phyloP scores from a whole-genome alignment of 2,888 invertebrate genomes.

The Cancer borealis region DNA sequence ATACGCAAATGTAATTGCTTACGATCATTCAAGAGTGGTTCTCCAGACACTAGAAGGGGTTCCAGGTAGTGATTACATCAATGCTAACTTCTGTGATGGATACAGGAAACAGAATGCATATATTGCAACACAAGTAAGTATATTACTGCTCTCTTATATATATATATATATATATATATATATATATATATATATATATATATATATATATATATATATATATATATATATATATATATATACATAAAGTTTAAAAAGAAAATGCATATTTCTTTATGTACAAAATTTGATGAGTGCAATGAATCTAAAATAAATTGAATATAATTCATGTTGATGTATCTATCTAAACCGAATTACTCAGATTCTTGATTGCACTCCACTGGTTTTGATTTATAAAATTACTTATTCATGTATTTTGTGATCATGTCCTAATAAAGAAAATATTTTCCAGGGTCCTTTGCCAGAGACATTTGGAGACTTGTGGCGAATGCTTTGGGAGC shows the following conservation, averaged over 20 bases:
- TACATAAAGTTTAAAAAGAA: too few relatives aligned
- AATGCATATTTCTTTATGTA: neutral
- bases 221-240: too few relatives aligned
- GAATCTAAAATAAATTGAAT: neutral
- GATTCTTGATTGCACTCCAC: neutral
- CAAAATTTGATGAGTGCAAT: neutral
- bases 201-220: too few relatives aligned
- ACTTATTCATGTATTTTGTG: neutral
- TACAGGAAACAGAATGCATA: slow-evolving; percentile 99
- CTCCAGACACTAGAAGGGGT: slow-evolving; percentile 93
- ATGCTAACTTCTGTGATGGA: slow-evolving; percentile 99
- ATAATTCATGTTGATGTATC: neutral
- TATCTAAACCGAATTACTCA: neutral
- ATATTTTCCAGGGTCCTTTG: slow-evolving; percentile 88
- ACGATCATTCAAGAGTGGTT: slow-evolving; percentile 98
- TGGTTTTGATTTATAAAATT: neutral
- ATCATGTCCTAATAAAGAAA: neutral
- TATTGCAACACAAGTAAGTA: slow-evolving; percentile 92
- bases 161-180: too few relatives aligned
- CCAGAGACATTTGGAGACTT: slow-evolving; percentile 99
- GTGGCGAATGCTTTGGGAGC: slow-evolving; percentile 99
- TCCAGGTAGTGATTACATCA: slow-evolving; percentile 97
- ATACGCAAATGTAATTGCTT: slow-evolving; percentile 99
- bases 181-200: too few relatives aligned
- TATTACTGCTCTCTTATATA: neutral